These are phyloP conservation scores for Peromyscus maniculatus DNA, from an alignment of 2,113 vertebrate species.

Conservation along the genomic window DNA sequence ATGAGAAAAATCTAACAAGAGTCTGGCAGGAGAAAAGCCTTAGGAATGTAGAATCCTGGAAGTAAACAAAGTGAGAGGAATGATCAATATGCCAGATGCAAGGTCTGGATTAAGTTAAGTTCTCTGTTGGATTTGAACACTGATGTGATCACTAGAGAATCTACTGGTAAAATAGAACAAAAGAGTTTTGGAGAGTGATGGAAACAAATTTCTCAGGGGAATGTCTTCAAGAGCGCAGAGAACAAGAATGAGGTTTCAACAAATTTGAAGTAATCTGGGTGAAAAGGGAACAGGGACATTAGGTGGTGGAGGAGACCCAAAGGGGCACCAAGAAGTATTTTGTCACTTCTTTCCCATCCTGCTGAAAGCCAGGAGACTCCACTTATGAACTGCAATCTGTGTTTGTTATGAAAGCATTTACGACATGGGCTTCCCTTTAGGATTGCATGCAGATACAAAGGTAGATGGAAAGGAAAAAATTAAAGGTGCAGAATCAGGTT, in stretches of 20 bases:
- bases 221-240: neutral
- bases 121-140: neutral
- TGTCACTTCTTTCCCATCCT: neutral
- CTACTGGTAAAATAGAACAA: neutral
- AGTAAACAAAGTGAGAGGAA: neutral
- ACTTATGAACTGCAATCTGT: neutral
- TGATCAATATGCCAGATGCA: neutral
- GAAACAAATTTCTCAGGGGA: neutral
- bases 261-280: neutral
- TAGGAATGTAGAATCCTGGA: neutral
- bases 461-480: neutral
- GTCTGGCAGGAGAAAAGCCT: neutral
- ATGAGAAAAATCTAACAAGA: neutral
- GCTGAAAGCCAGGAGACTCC: neutral
- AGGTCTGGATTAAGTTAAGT: neutral
- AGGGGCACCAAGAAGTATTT: neutral
- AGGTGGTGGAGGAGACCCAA: neutral
- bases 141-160: neutral
- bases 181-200: neutral
- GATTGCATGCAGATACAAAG: neutral
- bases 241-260: neutral
- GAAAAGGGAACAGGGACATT: neutral
- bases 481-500: neutral
- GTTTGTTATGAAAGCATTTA: neutral
- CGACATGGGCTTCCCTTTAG: neutral